phyloP scores from a whole-genome alignment of 2,888 invertebrate species.

The Noctua comes region DNA sequence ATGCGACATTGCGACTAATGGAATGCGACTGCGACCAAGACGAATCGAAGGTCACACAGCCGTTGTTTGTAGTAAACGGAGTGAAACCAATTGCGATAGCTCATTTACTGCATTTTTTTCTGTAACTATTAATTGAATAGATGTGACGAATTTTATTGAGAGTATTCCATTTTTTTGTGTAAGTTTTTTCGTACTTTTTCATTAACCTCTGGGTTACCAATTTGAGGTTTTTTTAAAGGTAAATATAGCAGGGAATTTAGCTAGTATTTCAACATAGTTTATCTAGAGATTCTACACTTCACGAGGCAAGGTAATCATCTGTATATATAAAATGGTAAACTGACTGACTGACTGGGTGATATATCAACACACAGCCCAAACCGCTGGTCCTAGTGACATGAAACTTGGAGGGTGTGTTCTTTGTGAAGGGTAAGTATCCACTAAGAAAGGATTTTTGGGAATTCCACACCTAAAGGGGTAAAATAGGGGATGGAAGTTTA shows the following conservation, averaged over 20 bases:
- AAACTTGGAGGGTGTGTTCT: too few relatives aligned
- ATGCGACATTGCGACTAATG: constrained; percentile 53
- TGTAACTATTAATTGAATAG: constrained; percentile 39
- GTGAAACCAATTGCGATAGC: constrained; percentile 61
- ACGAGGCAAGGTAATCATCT: background rate
- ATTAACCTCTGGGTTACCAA: background rate
- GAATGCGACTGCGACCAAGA: constrained; percentile 46
- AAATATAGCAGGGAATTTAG: too few relatives aligned
- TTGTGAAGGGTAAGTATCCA: too few relatives aligned
- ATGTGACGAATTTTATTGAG: constrained; percentile 35
- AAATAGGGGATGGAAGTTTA: too few relatives aligned
- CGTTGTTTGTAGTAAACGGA: constrained; percentile 62
- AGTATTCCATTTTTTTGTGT: constrained; percentile 8
- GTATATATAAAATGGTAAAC: too few relatives aligned
- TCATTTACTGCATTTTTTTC: constrained; percentile 40
- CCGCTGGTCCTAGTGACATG: too few relatives aligned
- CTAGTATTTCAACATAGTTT: background rate
- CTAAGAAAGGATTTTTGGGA: too few relatives aligned
- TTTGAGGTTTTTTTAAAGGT: background rate
- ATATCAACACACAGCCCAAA: too few relatives aligned
- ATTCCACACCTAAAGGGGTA: too few relatives aligned
- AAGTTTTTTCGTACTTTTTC: background rate
- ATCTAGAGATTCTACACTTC: too few relatives aligned
- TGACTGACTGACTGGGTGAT: too few relatives aligned
- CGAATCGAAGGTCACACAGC: constrained; percentile 64